A percentile compares a stretch with the other conserved stretches of the same genome.
phyloP scores from a whole-genome alignment of 2,888 invertebrate genomes.

The Nebria brevicollis region DNA sequence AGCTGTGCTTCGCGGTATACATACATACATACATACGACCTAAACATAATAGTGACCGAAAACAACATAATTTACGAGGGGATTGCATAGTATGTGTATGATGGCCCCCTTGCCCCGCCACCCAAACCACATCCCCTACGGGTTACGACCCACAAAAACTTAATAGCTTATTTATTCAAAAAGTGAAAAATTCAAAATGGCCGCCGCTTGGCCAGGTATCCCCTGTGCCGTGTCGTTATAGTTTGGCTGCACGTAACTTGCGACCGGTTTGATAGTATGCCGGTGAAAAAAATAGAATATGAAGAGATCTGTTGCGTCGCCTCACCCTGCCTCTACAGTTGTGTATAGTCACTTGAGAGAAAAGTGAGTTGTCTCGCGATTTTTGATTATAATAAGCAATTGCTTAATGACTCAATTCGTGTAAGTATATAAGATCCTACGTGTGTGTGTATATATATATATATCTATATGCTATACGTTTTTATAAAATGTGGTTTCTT shows the following conservation, averaged over 20 bases:
- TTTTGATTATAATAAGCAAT: conserved; percentile 42
- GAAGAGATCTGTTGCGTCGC: background rate
- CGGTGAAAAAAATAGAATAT: conserved; percentile 44
- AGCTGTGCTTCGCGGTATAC: conserved; percentile 21
- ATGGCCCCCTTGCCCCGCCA: conserved; percentile 12
- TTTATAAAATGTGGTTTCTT: no score
- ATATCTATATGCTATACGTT: background rate
- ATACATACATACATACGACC: background rate
- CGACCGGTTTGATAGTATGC: conserved; percentile 42
- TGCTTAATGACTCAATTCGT: conserved; percentile 41
- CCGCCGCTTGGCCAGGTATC: conserved; percentile 56
- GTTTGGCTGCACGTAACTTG: conserved; percentile 48
- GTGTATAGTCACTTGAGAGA: background rate
- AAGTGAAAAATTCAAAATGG: conserved; percentile 65
- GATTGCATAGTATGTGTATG: conserved; percentile 50
- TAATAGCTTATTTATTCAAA: conserved; percentile 66
- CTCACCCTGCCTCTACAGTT: background rate
- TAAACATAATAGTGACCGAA: conserved; percentile 15
- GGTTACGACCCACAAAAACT: conserved; percentile 62
- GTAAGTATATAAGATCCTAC: background rate
- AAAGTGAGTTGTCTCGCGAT: conserved; percentile 33
- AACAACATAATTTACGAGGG: conserved; percentile 62
- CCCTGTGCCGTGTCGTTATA: conserved; percentile 36
- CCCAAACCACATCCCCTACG: conserved; percentile 2
- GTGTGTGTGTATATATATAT: background rate